These are phyloP conservation scores for Phragmatobia fuliginosa DNA, from an alignment of 2,888 invertebrate species.

Conservation along the genomic window DNA sequence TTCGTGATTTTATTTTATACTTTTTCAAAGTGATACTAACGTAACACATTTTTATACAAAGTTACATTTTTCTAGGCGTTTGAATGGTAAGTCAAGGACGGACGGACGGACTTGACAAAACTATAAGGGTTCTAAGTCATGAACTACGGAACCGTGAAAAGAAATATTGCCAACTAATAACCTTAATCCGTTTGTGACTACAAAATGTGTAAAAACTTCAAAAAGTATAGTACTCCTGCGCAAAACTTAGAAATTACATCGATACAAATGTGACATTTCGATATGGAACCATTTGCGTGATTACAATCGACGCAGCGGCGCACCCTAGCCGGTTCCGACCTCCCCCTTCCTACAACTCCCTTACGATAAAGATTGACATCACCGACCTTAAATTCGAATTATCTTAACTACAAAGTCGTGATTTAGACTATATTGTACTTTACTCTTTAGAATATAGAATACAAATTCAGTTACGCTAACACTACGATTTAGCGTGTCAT, in stretches of 20 bases:
- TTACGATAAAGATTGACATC: constrained; percentile 86
- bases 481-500: constrained; percentile 79
- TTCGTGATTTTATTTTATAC: too few species aligned
- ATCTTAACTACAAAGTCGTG: constrained; percentile 70
- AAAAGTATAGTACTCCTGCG: constrained; percentile 63
- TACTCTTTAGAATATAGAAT: constrained; percentile 59
- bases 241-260: constrained; percentile 76
- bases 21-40: too few species aligned
- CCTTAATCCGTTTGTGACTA: background rate
- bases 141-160: too few species aligned
- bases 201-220: background rate
- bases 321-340: constrained; percentile 73
- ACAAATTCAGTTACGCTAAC: constrained; percentile 54
- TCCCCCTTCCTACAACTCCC: constrained; percentile 79
- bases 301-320: constrained; percentile 85
- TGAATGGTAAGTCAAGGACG: too few species aligned
- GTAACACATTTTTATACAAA: too few species aligned
- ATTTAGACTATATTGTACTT: constrained; percentile 64
- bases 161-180: constrained; percentile 6
- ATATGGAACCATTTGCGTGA: constrained; percentile 85
- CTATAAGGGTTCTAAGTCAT: too few species aligned
- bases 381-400: constrained; percentile 77
- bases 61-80: too few species aligned
- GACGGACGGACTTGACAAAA: too few species aligned
- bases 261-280: constrained; percentile 84